phyloP scores from a whole-genome alignment of 2,113 vertebrate species.

The Hippolais icterina region DNA sequence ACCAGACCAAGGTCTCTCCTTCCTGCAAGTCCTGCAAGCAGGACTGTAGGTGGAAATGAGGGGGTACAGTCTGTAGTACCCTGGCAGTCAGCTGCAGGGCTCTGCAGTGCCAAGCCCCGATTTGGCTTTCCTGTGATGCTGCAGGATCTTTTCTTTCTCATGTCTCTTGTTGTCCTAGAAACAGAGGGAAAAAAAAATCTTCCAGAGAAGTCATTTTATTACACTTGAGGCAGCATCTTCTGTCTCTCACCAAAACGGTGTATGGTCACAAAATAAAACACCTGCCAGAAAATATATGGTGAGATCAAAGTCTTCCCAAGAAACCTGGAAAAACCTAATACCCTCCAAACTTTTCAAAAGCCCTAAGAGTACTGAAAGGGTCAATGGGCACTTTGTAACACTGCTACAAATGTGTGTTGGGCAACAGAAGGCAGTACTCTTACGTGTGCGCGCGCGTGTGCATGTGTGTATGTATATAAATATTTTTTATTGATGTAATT shows the following conservation, averaged over 20 bases:
- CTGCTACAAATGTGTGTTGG: not conserved
- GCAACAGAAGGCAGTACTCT: not conserved
- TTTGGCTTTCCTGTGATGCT: not conserved
- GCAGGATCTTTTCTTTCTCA: conserved; percentile 18
- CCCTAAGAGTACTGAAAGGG: not conserved
- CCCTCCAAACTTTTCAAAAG: not conserved
- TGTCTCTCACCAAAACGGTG: not conserved
- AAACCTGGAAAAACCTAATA: not conserved
- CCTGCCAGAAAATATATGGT: not conserved
- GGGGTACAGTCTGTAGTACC: accelerated
- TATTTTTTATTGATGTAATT: not conserved
- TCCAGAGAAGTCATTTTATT: conserved; percentile 24
- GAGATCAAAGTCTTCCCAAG: not conserved
- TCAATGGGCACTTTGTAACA: not conserved
- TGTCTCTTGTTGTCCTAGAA: conserved; percentile 65
- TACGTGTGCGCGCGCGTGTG: not conserved
- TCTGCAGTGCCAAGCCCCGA: not conserved
- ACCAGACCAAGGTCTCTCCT: not conserved
- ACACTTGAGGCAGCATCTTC: not conserved
- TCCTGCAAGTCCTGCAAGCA: not conserved
- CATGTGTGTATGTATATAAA: not conserved
- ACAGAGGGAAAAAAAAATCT: conserved; percentile 40
- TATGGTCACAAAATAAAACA: not conserved
- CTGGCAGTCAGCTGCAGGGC: not conserved
- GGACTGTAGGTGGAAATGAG: not conserved